Evolutionary conservation across 2,888 invertebrate genomes (phyloP), one percentile per base, ranked within the genome.

Genomic region (Pristionchus fissidentatus): DNA sequence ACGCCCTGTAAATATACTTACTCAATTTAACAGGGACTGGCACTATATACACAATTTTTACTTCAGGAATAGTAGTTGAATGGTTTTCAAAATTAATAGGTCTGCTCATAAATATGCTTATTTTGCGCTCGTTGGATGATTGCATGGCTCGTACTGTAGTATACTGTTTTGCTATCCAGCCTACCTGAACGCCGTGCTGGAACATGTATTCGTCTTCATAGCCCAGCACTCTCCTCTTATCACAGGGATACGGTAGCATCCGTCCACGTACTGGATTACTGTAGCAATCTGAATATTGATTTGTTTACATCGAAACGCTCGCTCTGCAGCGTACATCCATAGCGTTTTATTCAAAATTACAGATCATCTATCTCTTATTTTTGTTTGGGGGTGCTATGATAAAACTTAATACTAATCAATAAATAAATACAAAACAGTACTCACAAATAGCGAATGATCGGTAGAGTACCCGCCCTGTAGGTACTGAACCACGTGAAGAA

Each of bases 141-240:
- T n/a, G n/a, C n/a, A n/a, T n/a, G n/a, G n/a, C n/a, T n/a, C n/a
- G n/a, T n/a, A n/a, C n/a, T n/a, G n/a, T n/a, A n/a, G n/a, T n/a
- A n/a, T n/a, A n/a, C n/a, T n/a, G n/a, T n/a, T n/a, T n/a, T n/a
- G n/a, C 15, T 15, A 46, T 46, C 7, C 22, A 7, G 2, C 26
- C 22, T 10, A 87, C 87, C 87, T 57, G 60, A 89, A 86, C 0
- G 97, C 97, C 0, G 97, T 97, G 92, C 96, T 97, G 0, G 97
- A 96, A 0, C 96, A 95, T 70, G 96, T 93, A 94, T 97, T 97
- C 0, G 97, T 97, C 93, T 95, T 95, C 91, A 97, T 97, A 1
- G 92, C 83, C 26, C 85, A 83, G 22, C 95, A 93, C 91, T 95
- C 95, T 0, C 96, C 96, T 85, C 95, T 94, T 0, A 95, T 94